Conservation (phyloP, 2,888 invertebrate species). For the Zelleria hepariella region DNA sequence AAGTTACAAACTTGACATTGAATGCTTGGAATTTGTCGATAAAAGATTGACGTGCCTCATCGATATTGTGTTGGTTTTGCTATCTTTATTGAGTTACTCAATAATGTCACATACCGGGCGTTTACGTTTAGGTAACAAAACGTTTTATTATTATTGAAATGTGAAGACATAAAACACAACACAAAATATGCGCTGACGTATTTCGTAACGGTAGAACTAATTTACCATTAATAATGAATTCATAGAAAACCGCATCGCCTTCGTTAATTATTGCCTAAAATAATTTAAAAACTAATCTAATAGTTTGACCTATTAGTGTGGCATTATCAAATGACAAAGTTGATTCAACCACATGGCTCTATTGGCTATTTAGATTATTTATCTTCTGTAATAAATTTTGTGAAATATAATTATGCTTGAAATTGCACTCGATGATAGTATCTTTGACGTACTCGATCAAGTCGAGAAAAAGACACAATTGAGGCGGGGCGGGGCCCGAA, state of each 20-base stretch:
- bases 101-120: not conserved
- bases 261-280: not conserved
- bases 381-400: too few species aligned
- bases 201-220: not conserved
- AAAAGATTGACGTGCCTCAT: not conserved
- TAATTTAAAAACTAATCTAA: not conserved
- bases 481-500: too few species aligned
- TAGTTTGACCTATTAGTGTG: not conserved
- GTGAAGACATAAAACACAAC: not conserved
- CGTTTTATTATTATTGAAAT: not conserved
- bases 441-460: too few species aligned
- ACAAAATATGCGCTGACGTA: not conserved
- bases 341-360: not conserved
- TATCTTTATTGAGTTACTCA: not conserved
- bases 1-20: too few species aligned
- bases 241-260: not conserved
- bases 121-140: not conserved
- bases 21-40: not conserved
- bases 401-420: too few species aligned
- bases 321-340: not conserved
- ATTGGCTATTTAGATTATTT: not conserved
- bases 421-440: too few species aligned
- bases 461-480: too few species aligned
- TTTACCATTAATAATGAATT: not conserved
- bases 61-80: not conserved